Base-by-base conservation (phyloP, 2,113 vertebrate genomes). In the Ascaphus truei region DNA sequence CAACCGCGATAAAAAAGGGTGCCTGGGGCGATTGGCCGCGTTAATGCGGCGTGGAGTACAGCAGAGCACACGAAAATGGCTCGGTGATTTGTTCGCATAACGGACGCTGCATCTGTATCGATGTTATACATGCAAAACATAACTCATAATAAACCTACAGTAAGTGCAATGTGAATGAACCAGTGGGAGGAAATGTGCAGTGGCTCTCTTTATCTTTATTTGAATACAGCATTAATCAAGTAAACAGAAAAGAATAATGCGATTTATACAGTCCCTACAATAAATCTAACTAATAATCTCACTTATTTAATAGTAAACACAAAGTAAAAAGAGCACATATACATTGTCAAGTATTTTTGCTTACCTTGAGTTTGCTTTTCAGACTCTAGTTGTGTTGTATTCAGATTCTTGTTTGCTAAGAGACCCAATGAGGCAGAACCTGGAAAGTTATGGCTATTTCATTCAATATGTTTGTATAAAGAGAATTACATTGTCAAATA, bases 401-500 rank as follows among this genome's bases (percentile, higher is more conserved):
- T 98, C 96, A 91, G 95, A 95, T 88, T 98, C 96, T 86, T 98
- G 96, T 98, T 98, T 98, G 95, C 92, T 98, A 94, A 98, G 95
- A 93, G 96, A 98, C 93, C 96, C 96, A 96, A 98, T 98, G 94
- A 98, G 96, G 96, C 96, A 98, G 94, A 98, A 98, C 94, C 96
- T 98, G 96, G 90, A 98, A 98, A 94, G 92, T 98, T 93, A 98
- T 11, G 90, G 90, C 96, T 98, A 92, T 93, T 93, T 94, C 90
- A 90, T 93, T 98, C 95, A 96, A 93, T 90, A 87, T 84, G 61
- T 88, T 95, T 93, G 85, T 89, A 92, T 85, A 91, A 77, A 86
- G 66, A 72, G 77, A 47, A 77, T 3, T 26, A 76, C 23, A 68
- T 3, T 25, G 72, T 58, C 73, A 36, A 23, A 64, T 72, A 74